Evolutionary conservation across 2,888 invertebrate species (phyloP), one percentile per base, ranked within the genome.

Genomic region (Callyntrura sp.): DNA sequence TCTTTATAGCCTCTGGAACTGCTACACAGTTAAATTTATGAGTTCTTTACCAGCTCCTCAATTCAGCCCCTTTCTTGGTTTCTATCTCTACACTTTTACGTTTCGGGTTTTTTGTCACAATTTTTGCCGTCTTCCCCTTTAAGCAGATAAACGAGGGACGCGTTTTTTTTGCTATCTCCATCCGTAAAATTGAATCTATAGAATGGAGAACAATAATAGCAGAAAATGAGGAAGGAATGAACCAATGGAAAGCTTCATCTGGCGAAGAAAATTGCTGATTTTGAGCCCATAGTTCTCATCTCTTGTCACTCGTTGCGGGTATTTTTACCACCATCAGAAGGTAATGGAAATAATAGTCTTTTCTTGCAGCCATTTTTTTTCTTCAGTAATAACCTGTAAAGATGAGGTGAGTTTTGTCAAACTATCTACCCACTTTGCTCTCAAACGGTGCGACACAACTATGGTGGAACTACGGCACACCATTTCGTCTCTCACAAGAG

Each of bases 11-110:
- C 79, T 35, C 79, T 90, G 62, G 90, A 88, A 88, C 17, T 85
- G 85, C 84, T 89, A 84, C 87, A 79, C 81, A 87, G 85, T 90
- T 85, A 79, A 91, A 91, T 91, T 91, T 91, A 90, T 91, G 91
- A 87, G 90, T 88, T 88, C 85, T 88, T 85, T 84, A 60, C 90
- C 55, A 79, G 88, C 82, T 78, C 70, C 85, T 87, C 90, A 85
- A 70, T 84, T 88, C 88, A 55, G 85, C 43, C 28, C 20, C 81
- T 73, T 78, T 85, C 48, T 84, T 35, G 6, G 35, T 57, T 78
- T 70, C 48, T 78, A 4, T 35, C 60, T 57, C 60, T 76, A 9
- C 51, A 11, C 23, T 48, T 76, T 76, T 51, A 76, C 76, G 51
- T 76, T 76, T 23, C 57, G n/a, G 79, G 79, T 14, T 60, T 79